Percentiles rank a stretch among this genome's conserved stretches.
Evolutionary conservation across 2,113 vertebrate genomes (phyloP).

Genomic region (Orthonyx spaldingii): DNA sequence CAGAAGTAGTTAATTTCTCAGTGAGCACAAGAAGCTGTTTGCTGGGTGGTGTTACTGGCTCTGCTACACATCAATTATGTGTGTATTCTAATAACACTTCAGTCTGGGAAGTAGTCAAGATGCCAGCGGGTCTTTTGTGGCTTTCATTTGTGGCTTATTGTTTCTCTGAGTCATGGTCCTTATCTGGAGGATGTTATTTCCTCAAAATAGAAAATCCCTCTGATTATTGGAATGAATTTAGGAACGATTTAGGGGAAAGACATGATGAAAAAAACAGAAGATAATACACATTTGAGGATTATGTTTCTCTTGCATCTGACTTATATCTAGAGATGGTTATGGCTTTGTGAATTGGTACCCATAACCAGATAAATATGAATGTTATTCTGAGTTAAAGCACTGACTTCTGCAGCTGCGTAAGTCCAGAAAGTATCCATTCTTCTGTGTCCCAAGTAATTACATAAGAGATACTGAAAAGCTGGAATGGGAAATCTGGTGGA

Average conservation of each 20-base stretch:
- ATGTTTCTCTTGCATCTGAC: neutral
- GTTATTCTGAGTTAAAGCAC: neutral
- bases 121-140: neutral
- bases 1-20: neutral
- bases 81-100: neutral
- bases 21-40: neutral
- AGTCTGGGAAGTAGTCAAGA: neutral
- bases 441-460: neutral
- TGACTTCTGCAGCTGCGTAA: neutral
- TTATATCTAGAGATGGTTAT: neutral
- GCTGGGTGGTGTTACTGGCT: neutral
- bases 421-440: neutral
- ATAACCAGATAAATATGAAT: neutral
- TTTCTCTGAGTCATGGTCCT: neutral
- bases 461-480: neutral
- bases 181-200: neutral
- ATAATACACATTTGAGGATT: neutral
- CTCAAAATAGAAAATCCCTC: neutral
- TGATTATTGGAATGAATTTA: neutral
- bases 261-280: neutral
- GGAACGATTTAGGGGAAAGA: neutral
- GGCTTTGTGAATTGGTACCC: neutral
- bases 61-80: neutral
- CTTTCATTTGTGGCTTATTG: neutral
- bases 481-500: neutral